Conservation (phyloP, 2,113 vertebrate genomes). For the Pongo abelii region DNA sequence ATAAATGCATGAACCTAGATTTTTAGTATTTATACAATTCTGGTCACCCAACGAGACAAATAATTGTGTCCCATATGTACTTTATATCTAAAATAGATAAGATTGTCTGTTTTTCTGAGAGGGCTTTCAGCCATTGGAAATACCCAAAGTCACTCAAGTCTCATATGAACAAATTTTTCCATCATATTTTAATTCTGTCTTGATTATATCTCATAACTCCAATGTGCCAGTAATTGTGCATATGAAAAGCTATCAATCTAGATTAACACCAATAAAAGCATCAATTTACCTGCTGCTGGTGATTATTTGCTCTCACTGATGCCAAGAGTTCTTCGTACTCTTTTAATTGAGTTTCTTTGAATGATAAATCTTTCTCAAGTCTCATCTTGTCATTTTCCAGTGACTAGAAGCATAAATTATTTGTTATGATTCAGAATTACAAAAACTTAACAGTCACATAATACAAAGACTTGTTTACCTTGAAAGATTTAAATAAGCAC, state of each 20-base stretch:
- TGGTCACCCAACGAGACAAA: not conserved
- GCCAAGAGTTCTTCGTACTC: constrained; percentile 93
- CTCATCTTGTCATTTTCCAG: constrained; percentile 91
- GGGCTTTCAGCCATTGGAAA: constrained; percentile 12
- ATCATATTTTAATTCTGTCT: constrained; percentile 37
- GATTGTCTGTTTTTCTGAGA: not conserved
- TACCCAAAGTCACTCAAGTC: not conserved
- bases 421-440: constrained; percentile 9
- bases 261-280: not conserved
- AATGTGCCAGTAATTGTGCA: not conserved
- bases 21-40: constrained; percentile 27
- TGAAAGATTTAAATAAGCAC: constrained; percentile 35
- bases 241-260: constrained; percentile 23
- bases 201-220: not conserved
- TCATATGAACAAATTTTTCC: constrained; percentile 9
- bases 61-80: not conserved
- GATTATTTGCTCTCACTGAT: constrained; percentile 92
- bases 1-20: not conserved
- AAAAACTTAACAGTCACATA: not conserved
- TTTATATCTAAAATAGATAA: constrained; percentile 21
- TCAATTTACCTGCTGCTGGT: constrained; percentile 91
- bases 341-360: constrained; percentile 91
- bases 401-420: constrained; percentile 80
- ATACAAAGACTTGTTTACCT: not conserved
- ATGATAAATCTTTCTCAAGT: constrained; percentile 92